A percentile compares a stretch with the other conserved stretches of the same genome.
These are phyloP conservation scores for Drosophila formosana DNA, from an alignment of 2,888 invertebrate species.

Conservation along the genomic window DNA sequence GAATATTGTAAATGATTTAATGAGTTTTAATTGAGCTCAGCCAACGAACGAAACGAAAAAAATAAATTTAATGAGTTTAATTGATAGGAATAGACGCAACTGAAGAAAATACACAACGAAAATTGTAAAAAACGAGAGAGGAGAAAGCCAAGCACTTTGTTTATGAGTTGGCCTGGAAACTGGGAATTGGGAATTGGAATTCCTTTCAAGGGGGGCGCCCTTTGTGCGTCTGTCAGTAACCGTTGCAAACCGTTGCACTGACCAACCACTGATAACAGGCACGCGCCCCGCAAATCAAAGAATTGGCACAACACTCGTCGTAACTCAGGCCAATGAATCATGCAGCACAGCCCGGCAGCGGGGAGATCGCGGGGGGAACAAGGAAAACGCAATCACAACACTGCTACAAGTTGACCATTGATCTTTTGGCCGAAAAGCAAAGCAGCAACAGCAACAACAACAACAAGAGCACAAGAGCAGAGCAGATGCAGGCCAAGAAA, in stretches of 20 bases:
- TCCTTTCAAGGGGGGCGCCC: slow-evolving; percentile 20
- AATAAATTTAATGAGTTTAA: slow-evolving; percentile 70
- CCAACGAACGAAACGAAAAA: slow-evolving; percentile 25
- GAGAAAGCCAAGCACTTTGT: slow-evolving; percentile 63
- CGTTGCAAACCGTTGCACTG: slow-evolving; percentile 62
- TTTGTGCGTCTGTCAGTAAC: slow-evolving; percentile 63
- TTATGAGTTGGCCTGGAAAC: slow-evolving; percentile 45
- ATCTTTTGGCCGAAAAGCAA: slow-evolving; percentile 53
- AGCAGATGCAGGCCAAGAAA: slow-evolving; percentile 34
- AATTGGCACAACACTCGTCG: slow-evolving; percentile 67
- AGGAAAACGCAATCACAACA: slow-evolving; percentile 65
- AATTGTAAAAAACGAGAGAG: slow-evolving; percentile 30
- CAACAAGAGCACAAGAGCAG: background rate
- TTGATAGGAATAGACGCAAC: slow-evolving; percentile 68
- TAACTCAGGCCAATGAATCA: slow-evolving; percentile 74
- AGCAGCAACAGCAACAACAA: slow-evolving; percentile 14
- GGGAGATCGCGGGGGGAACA: background rate
- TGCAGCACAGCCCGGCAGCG: slow-evolving; percentile 35
- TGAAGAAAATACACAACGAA: background rate
- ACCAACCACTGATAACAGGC: slow-evolving; percentile 65
- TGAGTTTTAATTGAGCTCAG: slow-evolving; percentile 74
- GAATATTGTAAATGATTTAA: slow-evolving; percentile 79
- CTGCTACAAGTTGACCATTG: slow-evolving; percentile 69
- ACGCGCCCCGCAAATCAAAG: slow-evolving; percentile 68
- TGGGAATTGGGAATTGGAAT: slow-evolving; percentile 40